Evolutionary conservation across 2,113 vertebrate genomes (phyloP), one percentile per base, ranked within the genome.

Genomic region (Myodes glareolus): DNA sequence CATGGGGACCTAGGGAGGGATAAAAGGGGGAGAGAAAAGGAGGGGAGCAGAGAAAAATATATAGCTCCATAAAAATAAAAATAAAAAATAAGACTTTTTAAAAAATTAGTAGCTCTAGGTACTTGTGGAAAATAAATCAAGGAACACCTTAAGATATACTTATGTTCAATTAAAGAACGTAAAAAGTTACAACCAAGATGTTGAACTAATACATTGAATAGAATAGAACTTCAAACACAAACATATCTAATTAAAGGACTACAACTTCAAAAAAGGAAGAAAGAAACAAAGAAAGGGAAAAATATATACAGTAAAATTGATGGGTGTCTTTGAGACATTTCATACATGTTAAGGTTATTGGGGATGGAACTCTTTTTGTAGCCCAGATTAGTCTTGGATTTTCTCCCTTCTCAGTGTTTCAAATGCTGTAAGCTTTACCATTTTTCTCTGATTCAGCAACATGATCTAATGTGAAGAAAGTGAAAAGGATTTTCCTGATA

Each of bases 101-200:
- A 27, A 31, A 90, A 91, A 89, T 87, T 90, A 94, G 6, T 89
- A 94, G 55, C 75, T 19, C 3, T n/a, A 50, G 50, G 17, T 61
- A 94, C 1, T 76, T 42, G 42, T 5, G 1, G n/a, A 58, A 36
- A 82, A 61, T 55, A 72, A 85, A 47, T 86, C 45, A 87, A 94
- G n/a, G 81, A 94, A 76, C 7, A 63, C 84, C 11, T 82, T 73
- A 92, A 90, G 72, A 84, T 92, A 91, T 17, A 68, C 5, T 90
- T 94, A 75, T 33, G 58, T 88, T 90, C 94, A 70, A 96, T 86
- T 86, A 42, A 58, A 97, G 58, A 70, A 39, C 36, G 67, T n/a
- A 50, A 96, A 88, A 85, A 93, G n/a, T 78, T 94, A 77, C 7
- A 90, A 27, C 29, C 21, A 75, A 4, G 86, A 82, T 2, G 42